Evolutionary conservation across 2,888 invertebrate species (phyloP).

Genomic region (Acanthosepion pharaonis): DNA sequence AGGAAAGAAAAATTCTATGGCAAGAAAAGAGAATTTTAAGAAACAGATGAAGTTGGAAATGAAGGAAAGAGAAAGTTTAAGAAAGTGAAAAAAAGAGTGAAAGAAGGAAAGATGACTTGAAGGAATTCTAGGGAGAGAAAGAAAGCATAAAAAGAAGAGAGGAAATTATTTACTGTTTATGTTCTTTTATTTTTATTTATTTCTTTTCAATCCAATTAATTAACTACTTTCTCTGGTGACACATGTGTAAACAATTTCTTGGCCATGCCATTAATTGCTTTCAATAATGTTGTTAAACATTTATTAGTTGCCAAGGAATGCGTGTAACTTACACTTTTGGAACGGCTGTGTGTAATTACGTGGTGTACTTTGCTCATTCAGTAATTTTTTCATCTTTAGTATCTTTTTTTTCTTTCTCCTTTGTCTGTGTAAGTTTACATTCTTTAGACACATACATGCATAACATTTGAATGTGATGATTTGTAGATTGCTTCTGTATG

Average conservation of each 20-base stretch:
- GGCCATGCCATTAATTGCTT: not conserved
- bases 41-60: not conserved
- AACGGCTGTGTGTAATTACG: not conserved
- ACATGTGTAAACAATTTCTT: constrained; percentile 12
- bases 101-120: not conserved
- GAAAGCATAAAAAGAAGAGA: not conserved
- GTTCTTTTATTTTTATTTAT: not conserved
- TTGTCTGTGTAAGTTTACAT: no score
- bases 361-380: not conserved
- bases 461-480: no score
- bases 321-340: constrained; percentile 11
- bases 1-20: not conserved
- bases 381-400: not conserved
- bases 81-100: not conserved
- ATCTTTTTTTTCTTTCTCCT: no score
- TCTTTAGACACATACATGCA: no score
- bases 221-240: constrained; percentile 9
- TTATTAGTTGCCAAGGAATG: constrained; percentile 21
- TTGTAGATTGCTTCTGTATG: no score
- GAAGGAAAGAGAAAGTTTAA: not conserved
- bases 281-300: constrained; percentile 21
- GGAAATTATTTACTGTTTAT: not conserved
- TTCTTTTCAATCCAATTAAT: not conserved
- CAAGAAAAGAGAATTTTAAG: no score
- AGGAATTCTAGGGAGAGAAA: not conserved